Evolutionary conservation across 2,113 vertebrate genomes (phyloP).

Genomic region (Marcusenius ussheri): DNA sequence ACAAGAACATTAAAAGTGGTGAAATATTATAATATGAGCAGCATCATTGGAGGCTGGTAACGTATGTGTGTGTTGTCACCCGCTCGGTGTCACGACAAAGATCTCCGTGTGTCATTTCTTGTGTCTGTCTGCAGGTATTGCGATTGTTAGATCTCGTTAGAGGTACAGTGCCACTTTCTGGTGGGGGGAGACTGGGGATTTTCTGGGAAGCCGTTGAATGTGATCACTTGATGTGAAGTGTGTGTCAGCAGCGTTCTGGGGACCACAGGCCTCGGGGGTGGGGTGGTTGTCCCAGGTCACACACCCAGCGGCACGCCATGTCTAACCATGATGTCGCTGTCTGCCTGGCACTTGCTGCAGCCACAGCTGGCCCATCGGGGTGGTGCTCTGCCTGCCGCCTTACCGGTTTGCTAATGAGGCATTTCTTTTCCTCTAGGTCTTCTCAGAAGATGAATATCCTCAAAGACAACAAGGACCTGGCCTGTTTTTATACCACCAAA

Average conservation of each 20-base stretch:
- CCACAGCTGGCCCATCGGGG: not conserved
- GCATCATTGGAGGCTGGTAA: not conserved
- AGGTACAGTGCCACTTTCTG: not conserved
- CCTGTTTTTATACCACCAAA: conserved; percentile 99
- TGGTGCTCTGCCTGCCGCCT: not conserved
- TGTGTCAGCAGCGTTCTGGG: conserved; percentile 5
- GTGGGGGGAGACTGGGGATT: not conserved
- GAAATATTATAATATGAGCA: not conserved
- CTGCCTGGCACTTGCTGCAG: not conserved
- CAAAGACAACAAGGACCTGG: conserved; percentile 97
- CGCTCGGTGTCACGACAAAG: not conserved
- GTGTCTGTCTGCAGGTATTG: not conserved
- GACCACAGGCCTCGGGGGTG: not conserved
- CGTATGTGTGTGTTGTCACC: not conserved
- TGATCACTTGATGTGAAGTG: conserved; percentile 13
- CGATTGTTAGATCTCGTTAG: not conserved
- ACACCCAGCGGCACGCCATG: not conserved
- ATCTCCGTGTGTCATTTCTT: not conserved
- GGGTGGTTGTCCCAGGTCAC: not conserved
- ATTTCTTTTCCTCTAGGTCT: conserved; percentile 59
- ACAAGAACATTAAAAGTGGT: not conserved
- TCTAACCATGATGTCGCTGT: not conserved
- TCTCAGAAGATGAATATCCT: conserved; percentile 93
- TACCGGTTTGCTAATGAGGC: not conserved
- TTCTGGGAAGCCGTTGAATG: not conserved